Evolutionary conservation across 2,888 invertebrate genomes (phyloP), one percentile per base, ranked within the genome.

Genomic region (Sturmia bella): DNA sequence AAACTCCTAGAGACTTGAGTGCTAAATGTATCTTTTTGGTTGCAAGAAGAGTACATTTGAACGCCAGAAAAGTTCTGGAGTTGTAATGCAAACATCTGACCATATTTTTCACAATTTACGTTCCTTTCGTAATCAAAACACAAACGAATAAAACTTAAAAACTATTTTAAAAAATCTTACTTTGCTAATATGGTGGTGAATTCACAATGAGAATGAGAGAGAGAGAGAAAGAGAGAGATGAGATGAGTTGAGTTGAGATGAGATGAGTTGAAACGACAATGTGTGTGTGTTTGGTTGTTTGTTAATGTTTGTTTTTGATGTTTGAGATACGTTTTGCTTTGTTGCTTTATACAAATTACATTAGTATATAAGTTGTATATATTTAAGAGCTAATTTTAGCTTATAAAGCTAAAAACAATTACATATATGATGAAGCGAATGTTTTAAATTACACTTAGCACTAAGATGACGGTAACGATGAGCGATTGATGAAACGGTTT

Each of bases 51-150:
- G 24, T 39, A 74, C 54, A 64, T 56, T 66, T 19, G n/a, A 11
- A 66, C 3, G 56, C 56, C 56, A 72, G 72, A 78, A 57, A 78
- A 75, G 78, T 61, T 78, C 64, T 75, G 70, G 82, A 82, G 82
- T 75, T 78, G 52, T 75, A 75, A 59, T 82, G 82, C 82, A 82
- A 78, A 78, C 82, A 82, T 82, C 82, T 78, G 78, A 78, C 82
- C 78, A 82, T 78, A 82, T 82, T 78, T 82, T 82, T 82, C 82
- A 82, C 82, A 82, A 82, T 82, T 82, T 78, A 75, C 82, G 82
- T 82, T 82, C 82, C 82, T 82, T 82, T 78, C 70, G 82, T 66
- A 82, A 78, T 82, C 82, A 82, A 78, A 82, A 82, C 82, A 78
- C 74, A 82, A 78, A 82, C 78, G 82, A 82, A 76, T 77, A 70